Base-by-base conservation (phyloP, 2,797 vertebrate species). In the Sciurus vulgaris region DNA sequence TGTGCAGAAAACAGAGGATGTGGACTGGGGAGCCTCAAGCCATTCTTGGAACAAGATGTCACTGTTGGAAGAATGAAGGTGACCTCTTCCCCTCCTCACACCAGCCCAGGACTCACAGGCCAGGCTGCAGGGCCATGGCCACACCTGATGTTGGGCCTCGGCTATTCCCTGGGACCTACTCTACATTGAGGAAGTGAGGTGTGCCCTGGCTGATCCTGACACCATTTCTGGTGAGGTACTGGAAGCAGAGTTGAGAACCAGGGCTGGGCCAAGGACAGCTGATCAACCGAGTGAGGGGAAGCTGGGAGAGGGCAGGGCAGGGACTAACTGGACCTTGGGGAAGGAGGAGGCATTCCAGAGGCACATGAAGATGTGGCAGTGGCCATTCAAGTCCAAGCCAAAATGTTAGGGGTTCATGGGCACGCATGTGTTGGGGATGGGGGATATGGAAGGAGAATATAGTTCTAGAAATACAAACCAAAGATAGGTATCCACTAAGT, bases 31-130 rank as follows among this genome's bases (percentile, higher is more conserved):
- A 93, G 84, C 61, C 83, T 95, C 35, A 49, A 89, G 93, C 44
- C 94, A 90, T 96, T 95, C 83, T 88, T 91, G 61, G 70, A 89
- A 91, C 22, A 86, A 93, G 93, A 87, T 87, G 84, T 96, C 93
- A 65, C 51, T 74, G 67, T 14, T 81, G 83, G 88, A 76, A 94
- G 86, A 78, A 70, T 35, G n/a, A 92, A 91, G 84, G 95, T 89
- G 94, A 81, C 89, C 89, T 91, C 79, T 41, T 26, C 8, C 17
- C 5, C 1, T 41, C 38, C 28, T 72, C 65, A 93, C 26, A 2
- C 15, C 49, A 56, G 74, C 63, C 47, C 67, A 63, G 59, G 67
- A 35, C 33, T 88, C 49, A 47, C 15, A 33, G 74, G 33, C 86
- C 20, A 0, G 20, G 49, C 69, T 18, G 28, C 35, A 7, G 22